A percentile compares a stretch with the other conserved stretches of the same genome.
These are phyloP conservation scores for Caligus rogercresseyi DNA, from an alignment of 1,140 invertebrate genomes.

Conservation along the genomic window DNA sequence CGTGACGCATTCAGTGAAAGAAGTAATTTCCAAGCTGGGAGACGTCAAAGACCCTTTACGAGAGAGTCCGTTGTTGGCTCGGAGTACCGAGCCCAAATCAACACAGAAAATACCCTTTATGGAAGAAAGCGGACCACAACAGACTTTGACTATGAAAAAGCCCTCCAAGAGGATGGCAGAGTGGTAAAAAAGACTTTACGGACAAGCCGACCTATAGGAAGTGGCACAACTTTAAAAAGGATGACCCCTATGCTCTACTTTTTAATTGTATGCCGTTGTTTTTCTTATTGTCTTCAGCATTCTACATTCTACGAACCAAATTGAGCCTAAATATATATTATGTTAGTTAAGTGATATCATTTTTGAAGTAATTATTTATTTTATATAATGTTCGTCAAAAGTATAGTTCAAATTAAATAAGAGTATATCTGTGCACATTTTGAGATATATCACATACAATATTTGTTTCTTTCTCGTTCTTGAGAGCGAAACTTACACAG, in stretches of 20 bases:
- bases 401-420: no score
- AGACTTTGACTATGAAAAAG: not conserved
- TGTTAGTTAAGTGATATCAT: no score
- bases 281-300: no score
- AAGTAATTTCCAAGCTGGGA: not conserved
- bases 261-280: no score
- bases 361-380: no score
- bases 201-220: not conserved
- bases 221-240: not conserved
- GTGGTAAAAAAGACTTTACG: not conserved
- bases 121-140: not conserved
- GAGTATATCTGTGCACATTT: no score
- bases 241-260: not conserved
- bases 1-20: not conserved
- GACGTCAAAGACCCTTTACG: not conserved
- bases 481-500: no score
- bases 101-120: not conserved
- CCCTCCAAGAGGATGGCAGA: not conserved
- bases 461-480: no score
- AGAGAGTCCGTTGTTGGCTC: not conserved
- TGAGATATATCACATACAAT: no score
- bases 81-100: not conserved
- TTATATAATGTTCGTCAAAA: no score
- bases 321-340: no score
- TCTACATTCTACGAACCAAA: no score